phyloP scores from a whole-genome alignment of 2,797 vertebrate genomes.

The Rhabdophis nuchalis region DNA sequence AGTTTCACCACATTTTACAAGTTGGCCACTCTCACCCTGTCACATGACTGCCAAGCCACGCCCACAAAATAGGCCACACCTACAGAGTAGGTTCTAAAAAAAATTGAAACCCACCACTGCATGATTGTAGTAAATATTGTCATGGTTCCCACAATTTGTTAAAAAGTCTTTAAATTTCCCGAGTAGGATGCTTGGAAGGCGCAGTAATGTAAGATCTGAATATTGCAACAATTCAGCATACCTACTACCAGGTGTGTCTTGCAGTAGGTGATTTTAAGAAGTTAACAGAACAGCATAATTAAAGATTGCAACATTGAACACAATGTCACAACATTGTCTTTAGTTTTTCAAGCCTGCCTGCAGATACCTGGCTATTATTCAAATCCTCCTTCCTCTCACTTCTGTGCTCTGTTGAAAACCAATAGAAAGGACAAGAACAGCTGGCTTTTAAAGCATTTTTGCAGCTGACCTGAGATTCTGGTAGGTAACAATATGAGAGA shows the following conservation, averaged over 20 bases:
- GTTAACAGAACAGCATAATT: background rate
- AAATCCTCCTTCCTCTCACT: background rate
- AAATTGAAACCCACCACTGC: too few species aligned
- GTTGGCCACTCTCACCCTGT: too few species aligned
- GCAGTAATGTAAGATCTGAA: background rate
- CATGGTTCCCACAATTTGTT: background rate
- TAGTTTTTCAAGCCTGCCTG: background rate
- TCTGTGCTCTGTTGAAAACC: background rate
- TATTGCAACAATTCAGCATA: background rate
- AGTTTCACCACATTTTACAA: too few species aligned
- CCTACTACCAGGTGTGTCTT: background rate
- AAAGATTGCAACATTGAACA: background rate
- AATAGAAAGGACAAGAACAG: too few species aligned
- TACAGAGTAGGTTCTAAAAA: too few species aligned
- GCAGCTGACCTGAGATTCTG: background rate
- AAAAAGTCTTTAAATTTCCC: background rate
- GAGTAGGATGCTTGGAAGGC: background rate
- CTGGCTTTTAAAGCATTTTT: background rate
- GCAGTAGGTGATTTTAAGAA: background rate
- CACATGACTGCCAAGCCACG: too few species aligned
- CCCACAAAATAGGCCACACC: too few species aligned
- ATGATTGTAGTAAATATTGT: background rate
- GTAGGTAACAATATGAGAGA: background rate
- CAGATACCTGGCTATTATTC: background rate
- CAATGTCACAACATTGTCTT: background rate